Evolutionary conservation across 2,797 vertebrate genomes (phyloP).

Genomic region (Enteromius mattozi): DNA sequence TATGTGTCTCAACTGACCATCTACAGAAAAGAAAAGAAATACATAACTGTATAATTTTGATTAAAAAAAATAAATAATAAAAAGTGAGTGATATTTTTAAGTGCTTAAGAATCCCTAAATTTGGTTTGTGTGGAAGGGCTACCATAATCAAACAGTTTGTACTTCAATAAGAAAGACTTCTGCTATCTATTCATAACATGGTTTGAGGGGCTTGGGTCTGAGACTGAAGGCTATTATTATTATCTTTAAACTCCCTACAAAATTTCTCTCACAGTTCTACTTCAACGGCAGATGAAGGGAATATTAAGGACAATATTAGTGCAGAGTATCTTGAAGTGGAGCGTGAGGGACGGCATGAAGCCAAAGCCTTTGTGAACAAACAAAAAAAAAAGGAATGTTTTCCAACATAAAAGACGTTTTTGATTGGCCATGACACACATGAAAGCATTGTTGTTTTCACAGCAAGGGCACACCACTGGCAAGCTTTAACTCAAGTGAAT

Average conservation of each 20-base stretch:
- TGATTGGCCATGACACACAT: constrained; percentile 16
- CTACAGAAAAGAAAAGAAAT: constrained; percentile 62
- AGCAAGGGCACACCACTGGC: constrained; percentile 15
- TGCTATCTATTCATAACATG: neutral
- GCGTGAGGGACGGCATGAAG: constrained; percentile 10
- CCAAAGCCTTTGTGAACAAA: constrained; percentile 19
- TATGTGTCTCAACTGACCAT: constrained; percentile 89
- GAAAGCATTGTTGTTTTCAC: constrained; percentile 1
- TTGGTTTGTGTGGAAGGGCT: neutral
- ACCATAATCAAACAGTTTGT: neutral
- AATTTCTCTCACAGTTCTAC: neutral
- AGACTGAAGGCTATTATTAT: neutral
- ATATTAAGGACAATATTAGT: constrained; percentile 26
- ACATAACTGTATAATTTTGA: neutral
- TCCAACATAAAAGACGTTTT: constrained; percentile 11
- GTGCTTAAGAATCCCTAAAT: neutral
- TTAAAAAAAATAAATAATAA: neutral
- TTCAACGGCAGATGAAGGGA: neutral
- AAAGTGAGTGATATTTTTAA: neutral
- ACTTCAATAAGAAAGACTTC: neutral
- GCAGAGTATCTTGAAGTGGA: constrained; percentile 18
- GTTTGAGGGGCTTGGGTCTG: neutral
- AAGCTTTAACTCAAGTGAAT: neutral
- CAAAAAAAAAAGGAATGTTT: constrained; percentile 16
- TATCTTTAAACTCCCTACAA: neutral